Percentiles rank a stretch among this genome's conserved stretches.
Conservation (phyloP, 2,797 vertebrate genomes). For the Sebastes diploproa region DNA sequence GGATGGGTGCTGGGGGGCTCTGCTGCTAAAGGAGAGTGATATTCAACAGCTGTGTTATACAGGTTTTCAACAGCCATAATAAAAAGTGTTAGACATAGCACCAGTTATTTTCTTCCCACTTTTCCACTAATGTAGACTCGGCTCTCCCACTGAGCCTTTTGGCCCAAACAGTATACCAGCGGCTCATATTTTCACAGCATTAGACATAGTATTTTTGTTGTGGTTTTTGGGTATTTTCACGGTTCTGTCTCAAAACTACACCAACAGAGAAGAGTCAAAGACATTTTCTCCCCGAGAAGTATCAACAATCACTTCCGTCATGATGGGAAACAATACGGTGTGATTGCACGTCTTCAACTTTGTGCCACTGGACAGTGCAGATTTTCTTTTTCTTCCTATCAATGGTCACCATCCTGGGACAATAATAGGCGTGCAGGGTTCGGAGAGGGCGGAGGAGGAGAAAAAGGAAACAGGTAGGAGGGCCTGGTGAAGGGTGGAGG, state of each 20-base stretch:
- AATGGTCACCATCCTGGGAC: conserved; percentile 54
- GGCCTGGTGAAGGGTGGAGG: conserved; percentile 84
- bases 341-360: conserved; percentile 46
- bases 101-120: conserved; percentile 68
- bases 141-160: conserved; percentile 68
- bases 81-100: conserved; percentile 75
- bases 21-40: conserved; percentile 56
- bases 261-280: conserved; percentile 7
- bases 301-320: conserved; percentile 9
- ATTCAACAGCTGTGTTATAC: conserved; percentile 74
- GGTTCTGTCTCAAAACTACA: background rate
- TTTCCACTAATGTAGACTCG: conserved; percentile 60
- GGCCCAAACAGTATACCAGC: conserved; percentile 52
- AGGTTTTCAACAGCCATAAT: conserved; percentile 73
- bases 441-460: conserved; percentile 22
- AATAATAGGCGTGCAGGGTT: conserved; percentile 35
- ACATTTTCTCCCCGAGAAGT: conserved; percentile 21
- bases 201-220: conserved; percentile 45
- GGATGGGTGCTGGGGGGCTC: conserved; percentile 32
- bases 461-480: conserved; percentile 83
- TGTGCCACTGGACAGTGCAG: conserved; percentile 12
- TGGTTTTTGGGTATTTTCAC: conserved; percentile 34
- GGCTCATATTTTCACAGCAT: conserved; percentile 62
- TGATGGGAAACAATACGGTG: conserved; percentile 33
- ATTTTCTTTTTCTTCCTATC: conserved; percentile 7